Percentiles rank a stretch among this genome's conserved stretches.
These are phyloP conservation scores for Avahi laniger DNA, from an alignment of 2,797 vertebrate genomes.

Conservation along the genomic window DNA sequence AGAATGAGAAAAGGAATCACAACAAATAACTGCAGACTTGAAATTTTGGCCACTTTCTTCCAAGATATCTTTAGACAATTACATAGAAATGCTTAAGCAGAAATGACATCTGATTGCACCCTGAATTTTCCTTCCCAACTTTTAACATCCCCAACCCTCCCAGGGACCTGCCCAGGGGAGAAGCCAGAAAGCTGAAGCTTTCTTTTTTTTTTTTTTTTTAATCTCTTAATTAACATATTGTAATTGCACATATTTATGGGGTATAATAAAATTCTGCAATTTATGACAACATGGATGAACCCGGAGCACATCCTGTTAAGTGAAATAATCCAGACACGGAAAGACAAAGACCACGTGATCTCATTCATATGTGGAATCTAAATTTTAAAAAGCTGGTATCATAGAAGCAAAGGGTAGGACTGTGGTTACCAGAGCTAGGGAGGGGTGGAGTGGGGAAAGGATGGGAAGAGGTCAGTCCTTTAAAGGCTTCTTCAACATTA, in stretches of 20 bases:
- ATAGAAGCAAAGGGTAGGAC: not conserved
- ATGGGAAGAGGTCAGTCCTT: no score
- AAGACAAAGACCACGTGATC: not conserved
- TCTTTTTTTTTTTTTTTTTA: not conserved
- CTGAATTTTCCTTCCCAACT: not conserved
- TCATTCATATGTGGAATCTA: not conserved
- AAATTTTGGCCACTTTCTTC: not conserved
- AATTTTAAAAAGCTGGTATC: not conserved
- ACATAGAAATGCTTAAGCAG: not conserved
- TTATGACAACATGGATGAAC: not conserved
- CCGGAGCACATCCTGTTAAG: not conserved
- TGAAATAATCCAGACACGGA: not conserved
- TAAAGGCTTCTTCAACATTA: not conserved
- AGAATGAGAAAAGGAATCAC: not conserved
- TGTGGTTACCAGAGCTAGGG: not conserved
- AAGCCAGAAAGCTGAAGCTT: not conserved
- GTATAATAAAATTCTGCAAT: not conserved
- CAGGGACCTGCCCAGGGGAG: not conserved
- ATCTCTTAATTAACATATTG: not conserved
- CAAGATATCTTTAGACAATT: not conserved
- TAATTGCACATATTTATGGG: not conserved
- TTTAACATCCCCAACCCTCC: not conserved
- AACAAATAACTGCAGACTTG: not conserved
- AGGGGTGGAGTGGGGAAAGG: no score
- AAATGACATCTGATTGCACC: not conserved